Evolutionary conservation across 2,113 vertebrate genomes (phyloP).

Genomic region (Rhinolophus ferrumequinum): DNA sequence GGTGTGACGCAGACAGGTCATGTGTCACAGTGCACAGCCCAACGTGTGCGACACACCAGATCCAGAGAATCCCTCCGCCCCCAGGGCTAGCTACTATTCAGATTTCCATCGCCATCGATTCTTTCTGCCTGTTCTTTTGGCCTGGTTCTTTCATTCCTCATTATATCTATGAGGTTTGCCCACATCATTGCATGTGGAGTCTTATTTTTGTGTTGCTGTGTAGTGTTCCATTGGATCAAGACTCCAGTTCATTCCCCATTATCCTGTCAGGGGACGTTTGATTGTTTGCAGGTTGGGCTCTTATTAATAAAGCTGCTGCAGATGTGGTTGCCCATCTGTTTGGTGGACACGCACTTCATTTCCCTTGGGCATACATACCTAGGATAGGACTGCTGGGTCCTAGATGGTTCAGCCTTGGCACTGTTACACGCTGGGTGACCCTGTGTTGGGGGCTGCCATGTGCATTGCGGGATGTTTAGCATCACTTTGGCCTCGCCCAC

Average conservation of each 20-base stretch:
- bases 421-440: background rate
- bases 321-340: background rate
- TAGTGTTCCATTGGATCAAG: background rate
- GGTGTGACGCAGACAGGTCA: accelerated
- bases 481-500: background rate
- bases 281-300: background rate
- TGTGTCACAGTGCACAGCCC: background rate
- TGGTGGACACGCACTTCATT: background rate
- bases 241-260: background rate
- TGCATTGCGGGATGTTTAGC: background rate
- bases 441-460: background rate
- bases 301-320: background rate
- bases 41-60: accelerated
- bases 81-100: background rate
- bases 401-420: background rate
- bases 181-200: no score
- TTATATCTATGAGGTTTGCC: background rate
- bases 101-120: background rate
- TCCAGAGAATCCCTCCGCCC: no score
- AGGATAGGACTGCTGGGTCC: background rate
- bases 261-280: background rate
- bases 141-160: background rate
- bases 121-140: background rate
- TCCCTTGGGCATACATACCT: background rate
- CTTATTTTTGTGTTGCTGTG: background rate